Evolutionary conservation across 1,140 invertebrate species (phyloP).

Genomic region (Marisa cornuarietis): DNA sequence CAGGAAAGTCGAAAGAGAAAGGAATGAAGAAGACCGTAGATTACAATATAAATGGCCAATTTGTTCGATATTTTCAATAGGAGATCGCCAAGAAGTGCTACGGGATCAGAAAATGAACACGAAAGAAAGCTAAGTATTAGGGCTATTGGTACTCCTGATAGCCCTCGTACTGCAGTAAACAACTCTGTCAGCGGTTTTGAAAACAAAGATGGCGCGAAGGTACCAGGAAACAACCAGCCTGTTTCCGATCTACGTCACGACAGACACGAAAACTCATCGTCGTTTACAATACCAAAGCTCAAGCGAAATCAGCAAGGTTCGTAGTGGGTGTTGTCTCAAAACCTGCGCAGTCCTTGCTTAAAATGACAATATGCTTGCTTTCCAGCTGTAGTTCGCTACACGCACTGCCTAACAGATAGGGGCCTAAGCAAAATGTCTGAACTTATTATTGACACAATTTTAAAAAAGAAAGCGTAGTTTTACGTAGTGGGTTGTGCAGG

Average conservation of each 20-base stretch:
- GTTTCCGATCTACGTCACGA: constrained; percentile 12
- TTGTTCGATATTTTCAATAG: constrained; percentile 34
- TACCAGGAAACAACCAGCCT: constrained; percentile 18
- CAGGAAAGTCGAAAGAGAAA: constrained; percentile 5
- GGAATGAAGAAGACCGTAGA: neutral
- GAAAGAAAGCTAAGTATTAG: constrained; percentile 11
- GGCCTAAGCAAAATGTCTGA: no score
- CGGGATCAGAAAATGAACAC: constrained; percentile 13
- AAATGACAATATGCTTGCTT: neutral
- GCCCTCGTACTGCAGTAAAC: constrained; percentile 16
- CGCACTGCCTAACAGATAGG: neutral
- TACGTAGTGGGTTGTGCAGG: neutral
- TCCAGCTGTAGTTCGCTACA: constrained; percentile 8
- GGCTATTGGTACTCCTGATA: constrained; percentile 20
- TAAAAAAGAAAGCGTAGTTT: neutral
- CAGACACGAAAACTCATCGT: constrained; percentile 10
- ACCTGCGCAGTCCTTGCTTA: neutral
- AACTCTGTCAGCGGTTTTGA: constrained; percentile 28
- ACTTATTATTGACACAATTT: neutral
- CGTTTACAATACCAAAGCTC: constrained; percentile 35
- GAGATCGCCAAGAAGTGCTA: constrained; percentile 7
- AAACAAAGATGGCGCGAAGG: constrained; percentile 43
- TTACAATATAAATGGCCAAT: constrained; percentile 30
- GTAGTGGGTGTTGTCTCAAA: neutral
- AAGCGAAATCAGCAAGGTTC: constrained; percentile 25